Evolutionary conservation across 2,888 invertebrate genomes (phyloP).

Genomic region (Monoplex corrugatus): DNA sequence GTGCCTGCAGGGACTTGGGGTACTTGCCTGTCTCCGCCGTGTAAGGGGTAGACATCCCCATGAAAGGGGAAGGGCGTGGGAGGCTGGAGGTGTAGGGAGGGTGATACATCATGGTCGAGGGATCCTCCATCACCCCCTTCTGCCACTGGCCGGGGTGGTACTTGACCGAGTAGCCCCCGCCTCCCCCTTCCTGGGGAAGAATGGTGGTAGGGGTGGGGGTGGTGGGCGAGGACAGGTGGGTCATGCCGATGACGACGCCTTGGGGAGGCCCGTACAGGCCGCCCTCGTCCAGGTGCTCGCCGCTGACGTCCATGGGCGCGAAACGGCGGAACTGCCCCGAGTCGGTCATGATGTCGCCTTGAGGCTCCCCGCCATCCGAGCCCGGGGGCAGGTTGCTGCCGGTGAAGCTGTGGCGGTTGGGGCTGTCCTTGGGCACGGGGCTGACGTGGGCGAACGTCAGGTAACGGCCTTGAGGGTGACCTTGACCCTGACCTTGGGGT

Average conservation of each 20-base stretch:
- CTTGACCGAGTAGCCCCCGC: slow-evolving; percentile 49
- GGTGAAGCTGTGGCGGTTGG: slow-evolving; percentile 62
- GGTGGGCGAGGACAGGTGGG: slow-evolving; percentile 43
- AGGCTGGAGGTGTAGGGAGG: slow-evolving; percentile 58
- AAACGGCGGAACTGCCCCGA: slow-evolving; percentile 67
- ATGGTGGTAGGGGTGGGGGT: slow-evolving; percentile 35
- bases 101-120: slow-evolving; percentile 46
- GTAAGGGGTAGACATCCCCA: slow-evolving; percentile 57
- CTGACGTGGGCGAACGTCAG: slow-evolving; percentile 53
- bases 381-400: slow-evolving; percentile 50
- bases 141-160: slow-evolving; percentile 51
- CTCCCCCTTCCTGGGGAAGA: slow-evolving; percentile 37
- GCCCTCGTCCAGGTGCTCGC: slow-evolving; percentile 56
- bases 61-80: slow-evolving; percentile 55
- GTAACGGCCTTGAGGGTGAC: slow-evolving; percentile 52
- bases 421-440: slow-evolving; percentile 50
- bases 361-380: slow-evolving; percentile 56
- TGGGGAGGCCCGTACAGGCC: slow-evolving; percentile 29
- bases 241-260: slow-evolving; percentile 46
- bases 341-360: slow-evolving; percentile 59
- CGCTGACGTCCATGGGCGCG: slow-evolving; percentile 63
- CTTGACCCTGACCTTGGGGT: slow-evolving; percentile 28
- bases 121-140: slow-evolving; percentile 56
- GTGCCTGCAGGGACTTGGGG: slow-evolving; percentile 50
- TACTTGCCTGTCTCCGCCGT: slow-evolving; percentile 53